These are phyloP conservation scores for Pyralis farinalis DNA, from an alignment of 2,888 invertebrate genomes.

Conservation along the genomic window DNA sequence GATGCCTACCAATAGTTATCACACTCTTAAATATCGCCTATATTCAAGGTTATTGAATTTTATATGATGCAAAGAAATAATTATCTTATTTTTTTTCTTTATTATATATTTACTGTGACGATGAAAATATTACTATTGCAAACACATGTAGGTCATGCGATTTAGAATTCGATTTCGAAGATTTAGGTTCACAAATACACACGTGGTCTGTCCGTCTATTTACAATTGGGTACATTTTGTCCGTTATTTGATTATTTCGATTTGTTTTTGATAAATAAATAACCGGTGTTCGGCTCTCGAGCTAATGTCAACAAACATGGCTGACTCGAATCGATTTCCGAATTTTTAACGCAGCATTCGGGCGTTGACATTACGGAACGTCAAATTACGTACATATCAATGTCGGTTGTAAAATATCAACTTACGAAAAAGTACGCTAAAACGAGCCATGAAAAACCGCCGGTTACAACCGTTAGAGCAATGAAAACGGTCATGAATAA, in stretches of 20 bases:
- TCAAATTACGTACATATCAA: conserved; percentile 4
- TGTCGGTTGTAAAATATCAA: conserved; percentile 6
- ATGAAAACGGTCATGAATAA: conserved; percentile 37
- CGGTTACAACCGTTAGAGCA: conserved; percentile 45
- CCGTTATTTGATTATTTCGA: conserved; percentile 12
- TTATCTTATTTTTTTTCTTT: too few species aligned
- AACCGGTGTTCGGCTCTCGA: not conserved
- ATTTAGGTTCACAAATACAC: conserved; percentile 36
- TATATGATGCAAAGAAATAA: too few species aligned
- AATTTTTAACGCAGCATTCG: not conserved
- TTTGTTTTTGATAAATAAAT: too few species aligned
- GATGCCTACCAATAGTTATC: too few species aligned
- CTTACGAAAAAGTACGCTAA: conserved; percentile 23
- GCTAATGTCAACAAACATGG: not conserved
- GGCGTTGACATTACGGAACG: not conserved
- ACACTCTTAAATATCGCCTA: too few species aligned
- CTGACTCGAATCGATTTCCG: not conserved
- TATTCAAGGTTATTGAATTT: too few species aligned
- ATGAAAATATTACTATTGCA: too few species aligned
- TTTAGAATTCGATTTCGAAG: too few species aligned
- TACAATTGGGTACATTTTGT: conserved; percentile 33
- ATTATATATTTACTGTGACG: too few species aligned
- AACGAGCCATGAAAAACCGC: conserved; percentile 24
- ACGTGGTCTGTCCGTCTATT: conserved; percentile 44
- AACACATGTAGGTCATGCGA: too few species aligned